Evolutionary conservation across 1,140 invertebrate genomes (phyloP).

Genomic region (Drosophila ambigua): DNA sequence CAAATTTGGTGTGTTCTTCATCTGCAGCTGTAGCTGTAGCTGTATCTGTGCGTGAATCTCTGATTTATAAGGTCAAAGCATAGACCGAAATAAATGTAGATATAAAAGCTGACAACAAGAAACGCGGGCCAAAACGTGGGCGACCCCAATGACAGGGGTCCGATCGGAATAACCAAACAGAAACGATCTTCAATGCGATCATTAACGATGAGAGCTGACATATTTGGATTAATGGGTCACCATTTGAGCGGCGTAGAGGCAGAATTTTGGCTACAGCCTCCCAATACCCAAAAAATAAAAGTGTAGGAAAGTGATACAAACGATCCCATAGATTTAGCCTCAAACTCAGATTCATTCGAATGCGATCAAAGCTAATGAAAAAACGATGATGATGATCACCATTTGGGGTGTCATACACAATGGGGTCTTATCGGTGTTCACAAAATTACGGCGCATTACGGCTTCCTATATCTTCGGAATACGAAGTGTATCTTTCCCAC

Average conservation of each 20-base stretch:
- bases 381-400: slow-evolving; percentile 24
- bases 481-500: slow-evolving; percentile 15
- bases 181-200: slow-evolving; percentile 49
- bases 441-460: slow-evolving; percentile 26
- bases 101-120: slow-evolving; percentile 38
- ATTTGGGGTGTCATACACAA: slow-evolving; percentile 31
- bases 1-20: slow-evolving; percentile 50
- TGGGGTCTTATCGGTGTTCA: slow-evolving; percentile 42
- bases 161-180: slow-evolving; percentile 19
- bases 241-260: neutral
- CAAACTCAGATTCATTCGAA: no score
- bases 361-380: slow-evolving; percentile 26
- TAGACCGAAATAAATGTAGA: slow-evolving; percentile 59
- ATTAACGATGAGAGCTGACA: slow-evolving; percentile 67
- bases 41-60: slow-evolving; percentile 1
- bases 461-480: neutral
- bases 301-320: slow-evolving; percentile 8
- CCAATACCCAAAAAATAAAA: neutral
- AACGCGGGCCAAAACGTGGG: slow-evolving; percentile 62
- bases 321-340: no score
- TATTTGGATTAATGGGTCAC: slow-evolving; percentile 73
- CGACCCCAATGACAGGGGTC: slow-evolving; percentile 49
- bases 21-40: no score
- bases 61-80: slow-evolving; percentile 77
- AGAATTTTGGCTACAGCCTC: slow-evolving; percentile 21